Evolutionary conservation across 2,797 vertebrate species (phyloP), one percentile per base, ranked within the genome.

Genomic region (Alcedo atthis): DNA sequence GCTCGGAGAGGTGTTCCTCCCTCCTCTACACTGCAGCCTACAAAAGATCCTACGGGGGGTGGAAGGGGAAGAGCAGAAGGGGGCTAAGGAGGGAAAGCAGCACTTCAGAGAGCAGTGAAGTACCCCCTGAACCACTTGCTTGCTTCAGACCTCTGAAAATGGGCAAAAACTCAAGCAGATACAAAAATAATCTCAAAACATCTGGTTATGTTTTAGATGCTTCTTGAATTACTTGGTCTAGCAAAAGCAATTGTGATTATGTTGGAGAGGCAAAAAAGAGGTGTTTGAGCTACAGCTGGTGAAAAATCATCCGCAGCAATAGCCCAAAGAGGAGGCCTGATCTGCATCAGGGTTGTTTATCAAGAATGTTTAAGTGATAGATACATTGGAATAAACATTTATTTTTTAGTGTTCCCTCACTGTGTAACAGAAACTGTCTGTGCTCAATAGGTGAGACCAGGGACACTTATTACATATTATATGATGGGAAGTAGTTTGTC

Each of bases 21-120:
- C 30, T 42, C 26, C 18, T 32, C 18, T 13, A 8, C 8, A 7
- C 0, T 2, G 22, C 14, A 7, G 5, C 59, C 26, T 7, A 2
- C 40, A 2, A 49, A 57, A 14, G 13, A 8, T 46, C 57, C 53
- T 28, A 1, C 0, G 0, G 26, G 8, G n/a, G 20, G 15, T 8
- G 13, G 37, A 15, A 70, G 1, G 10, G 20, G 21, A 42, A n/a
- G 6, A 12, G 26, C 20, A 69, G 55, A 40, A 62, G 3, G 4
- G 3, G 6, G 9, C 3, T 37, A 19, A 48, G 9, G 8, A 10
- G 3, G 5, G 3, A 28, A 43, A 26, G 5, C 25, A 49, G 7
- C 19, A 20, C 7, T 64, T 80, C 1, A 40, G 6, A n/a, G 8
- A 21, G 2, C 12, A 61, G 30, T 5, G 2, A 85, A 62, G 9